Evolutionary conservation across 2,888 invertebrate species (phyloP).

Genomic region (Bugulina stolonifera): DNA sequence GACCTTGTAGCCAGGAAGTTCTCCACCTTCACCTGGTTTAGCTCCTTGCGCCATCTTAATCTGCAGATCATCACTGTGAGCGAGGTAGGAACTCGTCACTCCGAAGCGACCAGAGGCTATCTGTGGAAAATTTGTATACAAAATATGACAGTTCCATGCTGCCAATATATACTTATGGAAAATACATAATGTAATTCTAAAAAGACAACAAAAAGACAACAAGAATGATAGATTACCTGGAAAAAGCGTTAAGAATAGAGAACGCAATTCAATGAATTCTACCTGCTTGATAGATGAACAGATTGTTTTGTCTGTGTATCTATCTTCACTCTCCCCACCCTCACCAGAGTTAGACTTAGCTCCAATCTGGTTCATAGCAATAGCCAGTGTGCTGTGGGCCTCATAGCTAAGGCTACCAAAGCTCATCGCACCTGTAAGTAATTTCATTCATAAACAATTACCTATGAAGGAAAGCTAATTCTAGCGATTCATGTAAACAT

Average conservation of each 20-base stretch:
- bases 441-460: no score
- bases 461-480: no score
- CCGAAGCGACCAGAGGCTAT: conserved; percentile 98
- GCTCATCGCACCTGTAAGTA: conserved; percentile 78
- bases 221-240: no score
- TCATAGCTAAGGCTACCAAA: conserved; percentile 95
- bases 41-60: conserved; percentile 99
- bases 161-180: no score
- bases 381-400: conserved; percentile 86
- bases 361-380: conserved; percentile 94
- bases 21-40: conserved; percentile 97
- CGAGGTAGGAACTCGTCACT: conserved; percentile 92
- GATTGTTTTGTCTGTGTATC: conserved; percentile 73
- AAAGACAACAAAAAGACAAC: no score
- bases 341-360: conserved; percentile 99
- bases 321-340: conserved; percentile 69
- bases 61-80: conserved; percentile 95
- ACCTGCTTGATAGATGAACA: conserved; percentile 93
- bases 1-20: conserved; percentile 83
- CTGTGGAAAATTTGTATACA: no score
- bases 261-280: no score
- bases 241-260: no score
- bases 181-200: no score
- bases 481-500: no score
- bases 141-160: no score